These are phyloP conservation scores for Sebastes kiyomatsui DNA, from an alignment of 2,797 vertebrate genomes.

Conservation along the genomic window DNA sequence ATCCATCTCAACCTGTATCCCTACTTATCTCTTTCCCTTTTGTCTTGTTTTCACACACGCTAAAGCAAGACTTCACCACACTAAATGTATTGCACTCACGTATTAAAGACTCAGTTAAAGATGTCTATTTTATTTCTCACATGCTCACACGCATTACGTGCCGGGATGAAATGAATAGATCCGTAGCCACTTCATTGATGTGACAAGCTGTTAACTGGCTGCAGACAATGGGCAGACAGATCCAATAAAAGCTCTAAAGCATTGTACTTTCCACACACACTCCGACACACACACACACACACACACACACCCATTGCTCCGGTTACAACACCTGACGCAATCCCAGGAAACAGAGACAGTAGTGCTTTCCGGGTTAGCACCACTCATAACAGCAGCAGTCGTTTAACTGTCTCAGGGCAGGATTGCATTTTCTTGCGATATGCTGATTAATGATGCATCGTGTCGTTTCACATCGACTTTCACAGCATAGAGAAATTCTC, in stretches of 20 bases:
- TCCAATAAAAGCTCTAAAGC: constrained; percentile 50
- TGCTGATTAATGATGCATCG: constrained; percentile 78
- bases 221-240: constrained; percentile 39
- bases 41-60: not conserved
- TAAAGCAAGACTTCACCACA: not conserved
- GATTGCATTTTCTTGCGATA: constrained; percentile 78
- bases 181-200: constrained; percentile 10
- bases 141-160: constrained; percentile 1
- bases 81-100: not conserved
- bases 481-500: constrained; percentile 53
- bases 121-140: constrained; percentile 17
- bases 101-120: constrained; percentile 9
- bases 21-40: not conserved
- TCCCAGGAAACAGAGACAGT: constrained; percentile 63
- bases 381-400: constrained; percentile 48
- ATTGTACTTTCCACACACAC: constrained; percentile 34
- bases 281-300: constrained; percentile 10
- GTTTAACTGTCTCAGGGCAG: constrained; percentile 65
- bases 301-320: constrained; percentile 14
- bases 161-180: constrained; percentile 13
- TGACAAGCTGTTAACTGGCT: constrained; percentile 23
- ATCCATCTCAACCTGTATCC: not conserved
- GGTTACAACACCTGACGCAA: constrained; percentile 74
- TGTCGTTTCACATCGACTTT: constrained; percentile 62
- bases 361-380: constrained; percentile 56